Base-by-base conservation (phyloP, 2,113 vertebrate species). In the Myotis brandtii region DNA sequence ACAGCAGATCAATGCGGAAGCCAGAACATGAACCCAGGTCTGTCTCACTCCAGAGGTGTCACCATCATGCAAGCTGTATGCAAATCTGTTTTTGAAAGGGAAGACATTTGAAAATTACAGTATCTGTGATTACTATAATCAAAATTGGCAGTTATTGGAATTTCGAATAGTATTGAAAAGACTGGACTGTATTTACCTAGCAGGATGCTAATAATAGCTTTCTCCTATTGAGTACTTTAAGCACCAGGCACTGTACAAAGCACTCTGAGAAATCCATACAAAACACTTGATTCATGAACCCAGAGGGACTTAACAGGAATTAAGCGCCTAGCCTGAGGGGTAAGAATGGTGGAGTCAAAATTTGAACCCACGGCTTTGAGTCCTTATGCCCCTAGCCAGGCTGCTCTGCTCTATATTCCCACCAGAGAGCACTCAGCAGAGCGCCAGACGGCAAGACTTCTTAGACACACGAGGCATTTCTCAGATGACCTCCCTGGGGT, bases 11-110 rank as follows among this genome's bases (percentile, higher is more conserved):
- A 85, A 76, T 4, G 13, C 23, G 40, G 10, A 62, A 94, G 30
- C 11, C 80, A 52, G 54, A 75, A 83, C 30, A 27, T 23, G 34
- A 94, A 70, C 20, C 5, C n/a, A 27, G 13, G 27, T 62, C 54
- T 56, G 52, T 34, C n/a, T 27, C 37, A 27, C 27, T 73, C 43
- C 9, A 70, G 56, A 86, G 40, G 11, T 9, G 89, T 82, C 27
- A 0, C 18, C 69, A 4, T 62, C 34, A 90, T 9, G 23, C 30
- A 34, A 79, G 32, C n/a, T 89, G 32, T 30, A 43, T 8, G 1
- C 64, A 89, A 77, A 86, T 72, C 77, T 30, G 66, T 73, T 90
- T 93, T 85, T 89, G 27, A 66, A 94, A 88, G 6, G 10, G 14
- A 85, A 92, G 54, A 72, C n/a, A 27, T 27, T 96, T 79, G 37